Conservation (phyloP, 2,888 invertebrate species). For the Cistogaster globosa region DNA sequence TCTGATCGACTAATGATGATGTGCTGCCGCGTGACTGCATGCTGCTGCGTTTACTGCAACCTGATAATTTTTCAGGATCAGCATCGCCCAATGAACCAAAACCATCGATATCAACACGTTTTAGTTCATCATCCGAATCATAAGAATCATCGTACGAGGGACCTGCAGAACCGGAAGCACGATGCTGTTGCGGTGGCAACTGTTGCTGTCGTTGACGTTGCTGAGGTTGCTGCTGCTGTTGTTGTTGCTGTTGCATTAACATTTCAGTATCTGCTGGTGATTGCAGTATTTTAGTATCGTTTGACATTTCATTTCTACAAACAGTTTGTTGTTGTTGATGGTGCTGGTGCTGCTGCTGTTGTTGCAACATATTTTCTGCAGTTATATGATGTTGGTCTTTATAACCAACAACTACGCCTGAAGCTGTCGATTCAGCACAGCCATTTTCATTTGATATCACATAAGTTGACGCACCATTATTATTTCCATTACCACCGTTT, state of each 20-base stretch:
- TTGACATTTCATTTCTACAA: slow-evolving; percentile 39
- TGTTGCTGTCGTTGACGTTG: slow-evolving; percentile 59
- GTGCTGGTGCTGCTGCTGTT: slow-evolving; percentile 64
- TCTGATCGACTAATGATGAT: slow-evolving; percentile 91
- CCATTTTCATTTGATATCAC: slow-evolving; percentile 69
- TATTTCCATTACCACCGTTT: slow-evolving; percentile 64
- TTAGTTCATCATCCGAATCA: slow-evolving; percentile 95
- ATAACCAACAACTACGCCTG: slow-evolving; percentile 59
- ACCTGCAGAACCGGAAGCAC: slow-evolving; percentile 79
- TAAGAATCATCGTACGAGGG: slow-evolving; percentile 88
- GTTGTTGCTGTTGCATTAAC: slow-evolving; percentile 58
- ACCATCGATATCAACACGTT: slow-evolving; percentile 89
- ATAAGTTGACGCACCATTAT: slow-evolving; percentile 36
- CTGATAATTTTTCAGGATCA: slow-evolving; percentile 89
- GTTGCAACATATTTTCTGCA: slow-evolving; percentile 80
- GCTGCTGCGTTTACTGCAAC: slow-evolving; percentile 94
- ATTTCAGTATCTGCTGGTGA: slow-evolving; percentile 53
- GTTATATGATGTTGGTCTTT: slow-evolving; percentile 74
- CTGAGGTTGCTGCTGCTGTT: slow-evolving; percentile 58
- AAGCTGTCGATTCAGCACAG: slow-evolving; percentile 68
- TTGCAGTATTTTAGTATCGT: slow-evolving; percentile 53
- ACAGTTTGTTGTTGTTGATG: slow-evolving; percentile 55
- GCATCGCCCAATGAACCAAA: slow-evolving; percentile 86
- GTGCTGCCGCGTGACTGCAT: slow-evolving; percentile 96
- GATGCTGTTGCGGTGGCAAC: slow-evolving; percentile 41